Evolutionary conservation across 2,113 vertebrate species (phyloP).

Genomic region (Boulengeromyrus knoepffleri): DNA sequence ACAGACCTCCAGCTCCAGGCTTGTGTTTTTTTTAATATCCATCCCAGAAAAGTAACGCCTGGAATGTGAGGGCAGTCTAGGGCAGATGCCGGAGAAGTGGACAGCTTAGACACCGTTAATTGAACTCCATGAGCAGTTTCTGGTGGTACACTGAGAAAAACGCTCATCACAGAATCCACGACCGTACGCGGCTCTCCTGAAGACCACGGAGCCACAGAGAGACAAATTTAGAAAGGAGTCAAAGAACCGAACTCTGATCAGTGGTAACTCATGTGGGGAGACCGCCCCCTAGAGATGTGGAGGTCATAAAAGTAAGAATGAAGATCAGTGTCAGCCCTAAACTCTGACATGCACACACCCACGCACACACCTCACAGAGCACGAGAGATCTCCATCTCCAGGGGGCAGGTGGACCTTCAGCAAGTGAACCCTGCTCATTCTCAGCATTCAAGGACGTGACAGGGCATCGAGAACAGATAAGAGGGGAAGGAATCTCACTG

Average conservation of each 20-base stretch:
- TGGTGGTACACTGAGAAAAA: neutral
- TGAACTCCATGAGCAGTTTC: neutral
- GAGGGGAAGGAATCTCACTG: neutral
- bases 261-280: neutral
- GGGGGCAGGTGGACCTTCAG: neutral
- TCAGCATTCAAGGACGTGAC: neutral
- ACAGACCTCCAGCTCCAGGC: neutral
- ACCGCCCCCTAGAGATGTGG: neutral
- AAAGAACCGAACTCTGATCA: neutral
- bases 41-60: neutral
- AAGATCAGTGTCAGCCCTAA: neutral
- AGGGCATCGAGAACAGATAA: neutral
- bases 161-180: neutral
- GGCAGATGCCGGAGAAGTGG: neutral
- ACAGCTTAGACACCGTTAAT: neutral
- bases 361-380: neutral
- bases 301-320: neutral
- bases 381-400: neutral
- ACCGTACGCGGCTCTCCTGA: neutral
- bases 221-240: neutral
- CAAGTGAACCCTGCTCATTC: neutral
- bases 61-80: neutral
- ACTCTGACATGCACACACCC: neutral
- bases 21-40: neutral
- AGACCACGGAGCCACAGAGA: neutral